Evolutionary conservation across 2,113 vertebrate species (phyloP).

Genomic region (Parotia lawesii): DNA sequence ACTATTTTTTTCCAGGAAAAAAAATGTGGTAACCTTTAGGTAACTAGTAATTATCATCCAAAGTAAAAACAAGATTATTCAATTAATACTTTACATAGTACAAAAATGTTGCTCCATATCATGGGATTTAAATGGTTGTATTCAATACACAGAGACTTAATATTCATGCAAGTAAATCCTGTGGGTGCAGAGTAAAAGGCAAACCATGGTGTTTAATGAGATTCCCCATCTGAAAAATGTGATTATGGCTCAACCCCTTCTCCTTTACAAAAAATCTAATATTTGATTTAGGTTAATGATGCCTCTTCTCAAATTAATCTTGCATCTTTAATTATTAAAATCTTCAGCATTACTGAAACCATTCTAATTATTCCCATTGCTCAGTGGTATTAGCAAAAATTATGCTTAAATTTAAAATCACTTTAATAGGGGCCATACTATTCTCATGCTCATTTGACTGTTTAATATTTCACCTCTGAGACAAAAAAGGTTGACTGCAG

Average conservation of each 20-base stretch:
- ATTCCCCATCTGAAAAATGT: slow-evolving; percentile 42
- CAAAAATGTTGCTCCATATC: slow-evolving; percentile 23
- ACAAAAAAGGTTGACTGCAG: slow-evolving; percentile 58
- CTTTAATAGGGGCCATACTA: slow-evolving; percentile 63
- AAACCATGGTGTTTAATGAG: slow-evolving; percentile 55
- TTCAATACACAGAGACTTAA: slow-evolving; percentile 51
- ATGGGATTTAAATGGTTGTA: slow-evolving; percentile 51
- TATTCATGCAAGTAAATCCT: slow-evolving; percentile 64
- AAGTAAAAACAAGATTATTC: slow-evolving; percentile 39
- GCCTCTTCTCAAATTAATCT: slow-evolving; percentile 71
- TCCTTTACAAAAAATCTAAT: slow-evolving; percentile 62
- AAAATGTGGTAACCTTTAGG: slow-evolving; percentile 14
- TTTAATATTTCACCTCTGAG: slow-evolving; percentile 66
- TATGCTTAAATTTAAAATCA: slow-evolving; percentile 72
- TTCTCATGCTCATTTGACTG: slow-evolving; percentile 53
- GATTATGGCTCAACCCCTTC: background rate
- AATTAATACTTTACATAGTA: slow-evolving; percentile 46
- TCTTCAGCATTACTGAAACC: slow-evolving; percentile 62
- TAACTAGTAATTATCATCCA: background rate
- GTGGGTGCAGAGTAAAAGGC: slow-evolving; percentile 45
- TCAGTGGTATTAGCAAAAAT: slow-evolving; percentile 71
- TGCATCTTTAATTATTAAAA: slow-evolving; percentile 76
- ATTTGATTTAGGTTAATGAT: slow-evolving; percentile 76
- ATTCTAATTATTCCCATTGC: slow-evolving; percentile 73
- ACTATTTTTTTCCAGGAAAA: background rate